Evolutionary conservation across 2,888 invertebrate genomes (phyloP).

Genomic region (Holacanthella duospinosa): DNA sequence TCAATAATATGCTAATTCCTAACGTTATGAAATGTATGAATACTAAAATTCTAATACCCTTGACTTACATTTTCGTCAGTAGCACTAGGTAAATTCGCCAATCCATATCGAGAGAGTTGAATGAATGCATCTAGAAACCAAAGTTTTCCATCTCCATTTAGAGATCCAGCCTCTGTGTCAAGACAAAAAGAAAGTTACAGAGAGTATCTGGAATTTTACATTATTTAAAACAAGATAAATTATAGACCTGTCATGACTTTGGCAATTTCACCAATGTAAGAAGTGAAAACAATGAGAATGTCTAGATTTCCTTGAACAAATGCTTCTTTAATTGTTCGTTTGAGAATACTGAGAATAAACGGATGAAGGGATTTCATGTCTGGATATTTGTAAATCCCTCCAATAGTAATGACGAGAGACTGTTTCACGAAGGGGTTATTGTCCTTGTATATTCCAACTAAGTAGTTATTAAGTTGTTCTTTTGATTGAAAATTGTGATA

Average conservation of each 20-base stretch:
- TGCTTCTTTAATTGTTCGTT: slow-evolving; percentile 25
- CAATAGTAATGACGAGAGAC: slow-evolving; percentile 12
- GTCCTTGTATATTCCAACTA: slow-evolving; percentile 18
- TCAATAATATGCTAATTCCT: neutral
- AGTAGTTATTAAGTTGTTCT: slow-evolving; percentile 16
- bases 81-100: neutral
- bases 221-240: neutral
- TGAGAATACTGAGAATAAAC: slow-evolving; percentile 20
- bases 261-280: slow-evolving; percentile 22
- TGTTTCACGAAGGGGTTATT: slow-evolving; percentile 11
- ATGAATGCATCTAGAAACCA: slow-evolving; percentile 35
- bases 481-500: slow-evolving; percentile 20
- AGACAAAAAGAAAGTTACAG: neutral
- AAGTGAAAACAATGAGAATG: slow-evolving; percentile 23
- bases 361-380: neutral
- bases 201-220: neutral
- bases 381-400: neutral
- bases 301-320: slow-evolving; percentile 19
- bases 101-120: slow-evolving; percentile 23
- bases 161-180: slow-evolving; percentile 8
- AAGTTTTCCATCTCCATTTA: slow-evolving; percentile 22
- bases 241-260: slow-evolving; percentile 9
- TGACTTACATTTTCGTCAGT: slow-evolving; percentile 7
- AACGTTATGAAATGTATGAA: neutral
- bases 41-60: neutral